A percentile compares a stretch with the other conserved stretches of the same genome.
Conservation (phyloP, 2,113 vertebrate genomes). For the Mixornis gularis region DNA sequence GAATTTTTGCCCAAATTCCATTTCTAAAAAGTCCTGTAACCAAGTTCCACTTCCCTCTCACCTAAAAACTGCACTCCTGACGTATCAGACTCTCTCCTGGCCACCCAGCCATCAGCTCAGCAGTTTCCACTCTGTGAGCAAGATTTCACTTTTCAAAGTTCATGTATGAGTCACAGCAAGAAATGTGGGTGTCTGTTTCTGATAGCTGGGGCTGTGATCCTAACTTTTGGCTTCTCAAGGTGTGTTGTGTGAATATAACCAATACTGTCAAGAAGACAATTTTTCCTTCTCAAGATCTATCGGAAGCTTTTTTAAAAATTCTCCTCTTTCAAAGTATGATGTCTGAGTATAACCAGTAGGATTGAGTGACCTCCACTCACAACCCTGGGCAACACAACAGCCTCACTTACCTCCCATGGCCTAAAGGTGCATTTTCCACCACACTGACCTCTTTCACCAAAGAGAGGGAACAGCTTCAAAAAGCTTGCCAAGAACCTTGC, state of each 20-base stretch:
- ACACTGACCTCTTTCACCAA: not conserved
- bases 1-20: not conserved
- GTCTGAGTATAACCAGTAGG: not conserved
- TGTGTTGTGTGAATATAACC: not conserved
- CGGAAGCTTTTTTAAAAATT: rapidly evolving
- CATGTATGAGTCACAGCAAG: not conserved
- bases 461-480: not conserved
- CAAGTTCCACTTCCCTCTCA: not conserved
- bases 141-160: not conserved
- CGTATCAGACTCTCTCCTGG: not conserved
- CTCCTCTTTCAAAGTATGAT: not conserved
- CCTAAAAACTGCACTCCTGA: not conserved
- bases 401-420: not conserved
- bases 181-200: not conserved
- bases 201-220: not conserved
- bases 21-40: not conserved
- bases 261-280: not conserved
- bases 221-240: not conserved
- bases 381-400: not conserved
- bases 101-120: not conserved
- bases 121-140: not conserved
- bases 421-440: not conserved
- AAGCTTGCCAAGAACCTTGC: not conserved
- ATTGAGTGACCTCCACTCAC: not conserved
- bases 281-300: not conserved